Conservation (phyloP, 2,888 invertebrate species). For the Leucozona laternaria region DNA sequence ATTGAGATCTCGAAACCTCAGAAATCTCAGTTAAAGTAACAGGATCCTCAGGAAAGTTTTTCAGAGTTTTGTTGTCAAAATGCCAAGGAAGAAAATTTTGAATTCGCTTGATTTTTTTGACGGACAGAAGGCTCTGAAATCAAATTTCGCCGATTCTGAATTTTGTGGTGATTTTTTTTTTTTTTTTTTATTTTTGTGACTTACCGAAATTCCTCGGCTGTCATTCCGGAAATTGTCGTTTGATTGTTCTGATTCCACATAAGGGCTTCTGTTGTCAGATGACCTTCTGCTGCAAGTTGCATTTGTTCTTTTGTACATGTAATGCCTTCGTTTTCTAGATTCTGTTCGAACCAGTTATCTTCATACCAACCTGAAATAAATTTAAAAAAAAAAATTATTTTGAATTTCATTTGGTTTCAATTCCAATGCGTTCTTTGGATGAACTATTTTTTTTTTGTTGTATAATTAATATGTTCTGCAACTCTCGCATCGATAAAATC, state of each 20-base stretch:
- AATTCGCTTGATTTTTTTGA: no score
- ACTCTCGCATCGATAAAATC: no score
- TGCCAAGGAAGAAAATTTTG: no score
- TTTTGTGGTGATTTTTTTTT: no score
- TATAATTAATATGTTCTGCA: no score
- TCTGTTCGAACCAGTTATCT: constrained; percentile 98
- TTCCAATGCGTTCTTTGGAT: neutral
- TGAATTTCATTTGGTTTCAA: neutral
- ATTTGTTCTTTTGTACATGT: constrained; percentile 97
- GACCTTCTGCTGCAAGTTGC: constrained; percentile 97
- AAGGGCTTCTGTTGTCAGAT: constrained; percentile 98
- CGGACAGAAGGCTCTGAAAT: no score
- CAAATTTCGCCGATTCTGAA: no score
- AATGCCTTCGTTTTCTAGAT: constrained; percentile 93
- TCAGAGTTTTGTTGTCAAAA: no score
- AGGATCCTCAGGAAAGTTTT: no score
- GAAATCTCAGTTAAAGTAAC: no score
- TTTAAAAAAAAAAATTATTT: neutral
- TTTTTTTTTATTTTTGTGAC: constrained; percentile 17
- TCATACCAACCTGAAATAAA: constrained; percentile 94
- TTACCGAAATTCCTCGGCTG: constrained; percentile 93
- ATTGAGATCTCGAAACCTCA: no score
- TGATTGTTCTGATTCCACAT: constrained; percentile 99
- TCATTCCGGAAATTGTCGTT: constrained; percentile 97
- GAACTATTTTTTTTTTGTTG: no score